These are phyloP conservation scores for Macrosoma leucophasiata DNA, from an alignment of 2,888 invertebrate genomes.

Conservation along the genomic window DNA sequence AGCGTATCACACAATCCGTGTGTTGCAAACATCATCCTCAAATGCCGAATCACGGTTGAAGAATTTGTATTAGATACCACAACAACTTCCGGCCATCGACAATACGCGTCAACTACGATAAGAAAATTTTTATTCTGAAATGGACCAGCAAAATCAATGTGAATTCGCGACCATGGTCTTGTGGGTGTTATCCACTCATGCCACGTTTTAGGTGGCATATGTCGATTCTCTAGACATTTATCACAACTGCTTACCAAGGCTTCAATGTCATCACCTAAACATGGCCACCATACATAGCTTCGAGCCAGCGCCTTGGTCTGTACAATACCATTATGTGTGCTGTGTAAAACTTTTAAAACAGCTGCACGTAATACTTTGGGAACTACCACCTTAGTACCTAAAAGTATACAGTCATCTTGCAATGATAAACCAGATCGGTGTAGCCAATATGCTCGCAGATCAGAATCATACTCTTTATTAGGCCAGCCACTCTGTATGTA, in stretches of 20 bases:
- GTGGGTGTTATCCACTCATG: slow-evolving; percentile 16
- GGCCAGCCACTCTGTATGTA: slow-evolving; percentile 10
- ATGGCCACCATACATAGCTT: slow-evolving; percentile 26
- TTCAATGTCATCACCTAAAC: too few relatives aligned
- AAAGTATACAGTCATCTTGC: slow-evolving; percentile 13
- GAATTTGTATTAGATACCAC: slow-evolving; percentile 10
- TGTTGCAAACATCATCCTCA: slow-evolving; percentile 9
- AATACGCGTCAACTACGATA: slow-evolving; percentile 18
- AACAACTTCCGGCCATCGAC: slow-evolving; percentile 19
- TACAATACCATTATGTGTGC: slow-evolving; percentile 21
- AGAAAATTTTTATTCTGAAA: slow-evolving; percentile 20
- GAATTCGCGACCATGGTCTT: slow-evolving; percentile 19
- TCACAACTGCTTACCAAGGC: neutral
- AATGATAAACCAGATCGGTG: slow-evolving; percentile 11
- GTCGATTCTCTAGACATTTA: slow-evolving; percentile 11
- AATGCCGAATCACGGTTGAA: slow-evolving; percentile 9
- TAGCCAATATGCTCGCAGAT: slow-evolving; percentile 12
- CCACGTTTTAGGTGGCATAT: slow-evolving; percentile 14
- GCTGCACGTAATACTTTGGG: slow-evolving; percentile 4
- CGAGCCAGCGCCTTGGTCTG: slow-evolving; percentile 24
- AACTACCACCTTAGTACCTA: slow-evolving; percentile 12
- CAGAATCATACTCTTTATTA: slow-evolving; percentile 6
- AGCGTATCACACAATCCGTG: slow-evolving; percentile 16
- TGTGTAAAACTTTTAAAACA: slow-evolving; percentile 15
- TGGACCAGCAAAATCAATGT: slow-evolving; percentile 23